These are phyloP conservation scores for Phragmatobia fuliginosa DNA, from an alignment of 2,888 invertebrate genomes.

Conservation along the genomic window DNA sequence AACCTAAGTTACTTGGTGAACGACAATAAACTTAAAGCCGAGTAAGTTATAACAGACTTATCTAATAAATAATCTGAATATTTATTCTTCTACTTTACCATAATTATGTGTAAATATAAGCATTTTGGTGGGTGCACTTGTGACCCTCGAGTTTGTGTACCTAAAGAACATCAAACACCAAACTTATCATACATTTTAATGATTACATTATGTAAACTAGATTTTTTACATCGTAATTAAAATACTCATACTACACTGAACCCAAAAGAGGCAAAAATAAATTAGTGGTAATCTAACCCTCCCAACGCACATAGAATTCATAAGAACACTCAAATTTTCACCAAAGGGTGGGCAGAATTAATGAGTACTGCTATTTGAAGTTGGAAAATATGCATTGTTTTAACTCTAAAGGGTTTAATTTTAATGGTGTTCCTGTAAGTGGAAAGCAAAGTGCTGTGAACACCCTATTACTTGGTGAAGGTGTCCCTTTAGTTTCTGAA, in stretches of 20 bases:
- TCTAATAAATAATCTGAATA: too few relatives aligned
- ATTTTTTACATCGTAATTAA: conserved; percentile 39
- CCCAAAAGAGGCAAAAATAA: conserved; percentile 21
- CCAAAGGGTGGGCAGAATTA: conserved; percentile 14
- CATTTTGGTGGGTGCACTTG: too few relatives aligned
- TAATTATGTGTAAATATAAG: too few relatives aligned
- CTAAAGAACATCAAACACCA: background rate
- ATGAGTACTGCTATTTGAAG: conserved; percentile 29
- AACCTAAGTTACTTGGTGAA: too few relatives aligned
- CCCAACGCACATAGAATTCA: conserved; percentile 17
- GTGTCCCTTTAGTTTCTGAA: background rate
- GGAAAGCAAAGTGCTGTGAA: background rate
- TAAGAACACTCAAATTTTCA: conserved; percentile 26
- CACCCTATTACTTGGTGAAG: background rate
- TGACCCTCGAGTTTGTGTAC: background rate
- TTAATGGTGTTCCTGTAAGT: background rate
- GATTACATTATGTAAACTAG: background rate
- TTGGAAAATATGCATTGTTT: conserved; percentile 18
- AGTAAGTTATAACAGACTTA: too few relatives aligned
- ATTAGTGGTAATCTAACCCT: conserved; percentile 23
- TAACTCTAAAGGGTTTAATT: background rate
- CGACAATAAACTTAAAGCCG: too few relatives aligned
- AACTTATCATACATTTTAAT: background rate
- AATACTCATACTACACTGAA: conserved; percentile 26
- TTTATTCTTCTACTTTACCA: too few relatives aligned